Conservation (phyloP, 2,113 vertebrate species). For the Ceyx margarethae region DNA sequence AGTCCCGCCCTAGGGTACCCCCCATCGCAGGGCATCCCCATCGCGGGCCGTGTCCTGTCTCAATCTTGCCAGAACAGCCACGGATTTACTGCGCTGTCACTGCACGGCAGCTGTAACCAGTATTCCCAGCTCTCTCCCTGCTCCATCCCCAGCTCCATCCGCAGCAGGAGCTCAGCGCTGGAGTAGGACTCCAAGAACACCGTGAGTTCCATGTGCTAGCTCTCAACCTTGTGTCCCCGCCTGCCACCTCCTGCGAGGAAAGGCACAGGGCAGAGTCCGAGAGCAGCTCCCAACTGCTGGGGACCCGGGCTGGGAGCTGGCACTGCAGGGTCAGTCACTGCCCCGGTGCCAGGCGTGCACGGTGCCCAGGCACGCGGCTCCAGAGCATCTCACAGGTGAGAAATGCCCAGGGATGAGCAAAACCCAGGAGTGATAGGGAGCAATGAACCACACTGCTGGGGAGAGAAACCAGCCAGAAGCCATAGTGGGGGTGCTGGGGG, state of each 20-base stretch:
- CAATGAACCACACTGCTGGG: accelerated
- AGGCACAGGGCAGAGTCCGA: no score
- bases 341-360: accelerated
- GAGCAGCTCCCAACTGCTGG: no score
- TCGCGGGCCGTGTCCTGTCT: accelerated
- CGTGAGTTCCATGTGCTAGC: neutral
- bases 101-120: accelerated
- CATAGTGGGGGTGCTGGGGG: neutral
- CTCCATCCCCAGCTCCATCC: neutral
- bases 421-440: neutral
- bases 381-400: neutral
- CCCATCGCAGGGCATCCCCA: neutral
- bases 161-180: neutral
- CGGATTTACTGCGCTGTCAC: accelerated
- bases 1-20: no score
- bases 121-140: neutral
- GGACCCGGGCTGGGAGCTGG: no score
- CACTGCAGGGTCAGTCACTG: no score
- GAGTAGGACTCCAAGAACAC: no score
- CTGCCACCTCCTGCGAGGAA: no score
- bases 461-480: neutral
- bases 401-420: neutral
- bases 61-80: no score
- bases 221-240: neutral
- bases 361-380: accelerated